Evolutionary conservation across 2,797 vertebrate species (phyloP), one percentile per base, ranked within the genome.

Genomic region (Echiichthys vipera): DNA sequence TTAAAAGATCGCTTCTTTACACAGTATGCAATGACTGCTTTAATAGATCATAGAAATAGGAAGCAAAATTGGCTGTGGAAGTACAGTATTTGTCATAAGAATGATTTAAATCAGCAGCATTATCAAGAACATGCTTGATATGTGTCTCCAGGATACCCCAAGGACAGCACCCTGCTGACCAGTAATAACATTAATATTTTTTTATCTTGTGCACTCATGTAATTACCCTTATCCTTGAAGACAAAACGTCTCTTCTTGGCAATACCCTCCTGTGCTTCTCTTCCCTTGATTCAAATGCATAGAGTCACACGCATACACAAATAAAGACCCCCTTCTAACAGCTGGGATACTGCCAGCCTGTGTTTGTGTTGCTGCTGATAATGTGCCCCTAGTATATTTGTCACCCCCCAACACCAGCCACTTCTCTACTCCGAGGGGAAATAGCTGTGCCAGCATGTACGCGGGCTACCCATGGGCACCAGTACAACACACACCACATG

Each of bases 351-450:
- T 81, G 86, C 90, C 89, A 91, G 84, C 63, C 46, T 62, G 58
- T 84, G 83, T 90, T 93, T 88, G 85, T 92, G 87, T 56, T 87
- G 78, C 79, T 82, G 77, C 90, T 90, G 87, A 92, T 92, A 86
- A 85, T 90, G 79, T 78, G 65, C 66, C 77, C 75, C 80, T 34
- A 61, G 83, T 78, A 80, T 80, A 82, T 86, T 83, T 80, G 62
- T 79, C 78, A 47, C 14, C 62, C 46, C 47, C 20, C 36, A 66
- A 42, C 47, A 55, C 50, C 36, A 32, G 53, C 62, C 11, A 43
- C 58, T 50, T 53, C 32, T 65, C 24, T 43, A 12, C 43, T 84
- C 85, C 6, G 18, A 59, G 59, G 81, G 73, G 78, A 71, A 81
- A 81, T 72, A 65, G 63, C 84, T 65, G 34, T 74, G 74, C 84